Evolutionary conservation across 2,797 vertebrate genomes (phyloP).

Genomic region (Sebastes steindachneri): DNA sequence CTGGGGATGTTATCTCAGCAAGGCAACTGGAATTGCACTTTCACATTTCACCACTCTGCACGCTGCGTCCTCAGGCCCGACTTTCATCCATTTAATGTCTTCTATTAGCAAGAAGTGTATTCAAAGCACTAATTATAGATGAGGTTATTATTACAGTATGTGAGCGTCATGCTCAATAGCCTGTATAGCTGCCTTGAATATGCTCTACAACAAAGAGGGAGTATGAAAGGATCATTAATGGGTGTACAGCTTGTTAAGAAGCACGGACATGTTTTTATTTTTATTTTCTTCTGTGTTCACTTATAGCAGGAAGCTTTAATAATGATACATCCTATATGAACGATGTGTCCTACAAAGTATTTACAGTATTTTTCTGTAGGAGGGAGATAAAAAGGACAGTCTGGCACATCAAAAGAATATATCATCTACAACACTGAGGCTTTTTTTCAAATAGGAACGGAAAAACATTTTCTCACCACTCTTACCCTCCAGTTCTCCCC

Average conservation of each 20-base stretch:
- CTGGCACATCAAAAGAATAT: neutral
- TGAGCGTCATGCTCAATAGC: neutral
- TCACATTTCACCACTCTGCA: neutral
- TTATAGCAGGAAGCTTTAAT: neutral
- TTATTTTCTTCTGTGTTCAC: neutral
- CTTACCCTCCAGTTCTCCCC: neutral
- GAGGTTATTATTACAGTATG: neutral
- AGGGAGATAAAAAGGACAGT: neutral
- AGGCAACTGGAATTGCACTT: slow-evolving; percentile 15
- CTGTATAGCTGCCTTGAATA: neutral
- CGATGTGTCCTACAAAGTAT: neutral
- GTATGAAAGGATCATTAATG: neutral
- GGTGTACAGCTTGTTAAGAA: neutral
- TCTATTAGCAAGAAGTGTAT: neutral
- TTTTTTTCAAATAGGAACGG: neutral
- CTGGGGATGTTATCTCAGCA: slow-evolving; percentile 5
- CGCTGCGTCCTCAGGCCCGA: neutral
- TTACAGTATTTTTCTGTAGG: neutral
- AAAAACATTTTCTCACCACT: neutral
- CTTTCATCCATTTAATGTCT: neutral
- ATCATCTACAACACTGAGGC: neutral
- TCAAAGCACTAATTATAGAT: neutral
- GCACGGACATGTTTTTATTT: neutral
- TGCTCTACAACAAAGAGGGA: neutral
- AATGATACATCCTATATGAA: neutral